A percentile compares a stretch with the other conserved stretches of the same genome.
Evolutionary conservation across 2,113 vertebrate species (phyloP).

Genomic region (cattle (Bos taurus)): DNA sequence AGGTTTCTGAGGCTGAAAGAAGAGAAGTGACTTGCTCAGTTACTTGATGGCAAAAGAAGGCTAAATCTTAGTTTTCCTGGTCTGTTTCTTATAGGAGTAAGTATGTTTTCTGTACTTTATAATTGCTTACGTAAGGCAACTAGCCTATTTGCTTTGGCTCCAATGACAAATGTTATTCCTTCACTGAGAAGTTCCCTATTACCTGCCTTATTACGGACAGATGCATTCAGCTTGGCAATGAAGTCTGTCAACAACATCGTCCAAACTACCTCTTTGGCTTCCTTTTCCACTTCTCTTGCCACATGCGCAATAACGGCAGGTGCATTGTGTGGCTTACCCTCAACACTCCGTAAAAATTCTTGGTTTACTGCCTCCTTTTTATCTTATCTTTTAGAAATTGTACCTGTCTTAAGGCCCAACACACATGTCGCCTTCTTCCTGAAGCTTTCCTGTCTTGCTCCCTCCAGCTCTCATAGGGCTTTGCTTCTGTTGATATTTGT

Average conservation of each 20-base stretch:
- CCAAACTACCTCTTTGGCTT: neutral
- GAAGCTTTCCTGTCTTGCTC: neutral
- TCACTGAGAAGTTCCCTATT: neutral
- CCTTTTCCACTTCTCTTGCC: neutral
- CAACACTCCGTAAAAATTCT: neutral
- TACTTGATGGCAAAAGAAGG: neutral
- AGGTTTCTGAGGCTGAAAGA: neutral
- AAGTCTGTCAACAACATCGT: neutral
- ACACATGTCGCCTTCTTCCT: neutral
- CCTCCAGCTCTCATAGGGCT: neutral
- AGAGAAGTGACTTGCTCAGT: neutral
- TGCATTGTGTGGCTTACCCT: neutral
- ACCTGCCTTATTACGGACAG: neutral
- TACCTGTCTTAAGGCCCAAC: neutral
- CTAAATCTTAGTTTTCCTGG: conserved; percentile 45
- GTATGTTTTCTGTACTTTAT: neutral
- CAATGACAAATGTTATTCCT: neutral
- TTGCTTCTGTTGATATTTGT: neutral
- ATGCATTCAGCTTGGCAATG: neutral
- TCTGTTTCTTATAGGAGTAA: neutral
- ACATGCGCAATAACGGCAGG: too few species aligned
- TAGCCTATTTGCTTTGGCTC: neutral
- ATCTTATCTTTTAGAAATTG: neutral
- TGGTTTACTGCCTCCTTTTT: neutral
- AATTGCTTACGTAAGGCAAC: neutral